Evolutionary conservation across 2,888 invertebrate genomes (phyloP).

Genomic region (Cataglyphis altisquamis): DNA sequence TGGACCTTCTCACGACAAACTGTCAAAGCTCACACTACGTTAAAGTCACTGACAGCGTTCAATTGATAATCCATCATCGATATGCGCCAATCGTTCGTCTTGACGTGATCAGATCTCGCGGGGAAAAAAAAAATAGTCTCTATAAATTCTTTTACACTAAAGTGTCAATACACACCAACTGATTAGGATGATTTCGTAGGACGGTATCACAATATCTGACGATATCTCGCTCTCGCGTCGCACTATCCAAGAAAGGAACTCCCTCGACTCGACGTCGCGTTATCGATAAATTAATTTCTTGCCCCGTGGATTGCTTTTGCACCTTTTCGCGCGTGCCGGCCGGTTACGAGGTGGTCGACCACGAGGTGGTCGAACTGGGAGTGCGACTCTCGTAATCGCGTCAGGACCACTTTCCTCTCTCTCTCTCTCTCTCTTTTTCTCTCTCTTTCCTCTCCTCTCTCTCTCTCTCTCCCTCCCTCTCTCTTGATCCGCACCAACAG

Average conservation of each 20-base stretch:
- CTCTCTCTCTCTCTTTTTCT: neutral
- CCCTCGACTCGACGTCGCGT: neutral
- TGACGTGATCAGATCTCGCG: constrained; percentile 13
- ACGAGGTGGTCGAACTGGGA: constrained; percentile 51
- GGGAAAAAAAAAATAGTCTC: constrained; percentile 3
- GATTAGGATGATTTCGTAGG: neutral
- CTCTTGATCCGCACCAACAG: constrained; percentile 36
- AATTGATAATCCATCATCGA: constrained; percentile 36
- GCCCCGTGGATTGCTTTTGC: constrained; percentile 31
- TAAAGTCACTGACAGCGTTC: constrained; percentile 79
- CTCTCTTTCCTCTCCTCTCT: constrained; percentile 9
- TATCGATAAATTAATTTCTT: constrained; percentile 13
- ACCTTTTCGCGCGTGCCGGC: constrained; percentile 44
- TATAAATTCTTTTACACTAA: constrained; percentile 10
- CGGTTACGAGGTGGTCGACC: constrained; percentile 33
- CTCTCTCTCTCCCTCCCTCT: constrained; percentile 2
- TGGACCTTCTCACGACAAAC: constrained; percentile 74
- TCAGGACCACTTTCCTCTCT: constrained; percentile 31
- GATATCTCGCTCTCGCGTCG: constrained; percentile 14
- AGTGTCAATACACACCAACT: neutral
- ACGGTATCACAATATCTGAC: constrained; percentile 15
- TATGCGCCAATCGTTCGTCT: constrained; percentile 21
- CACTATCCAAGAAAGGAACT: constrained; percentile 1
- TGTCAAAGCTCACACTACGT: constrained; percentile 80
- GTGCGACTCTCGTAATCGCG: constrained; percentile 54